Evolutionary conservation across 1,140 invertebrate species (phyloP), one percentile per base, ranked within the genome.

Genomic region (Sipha flava): DNA sequence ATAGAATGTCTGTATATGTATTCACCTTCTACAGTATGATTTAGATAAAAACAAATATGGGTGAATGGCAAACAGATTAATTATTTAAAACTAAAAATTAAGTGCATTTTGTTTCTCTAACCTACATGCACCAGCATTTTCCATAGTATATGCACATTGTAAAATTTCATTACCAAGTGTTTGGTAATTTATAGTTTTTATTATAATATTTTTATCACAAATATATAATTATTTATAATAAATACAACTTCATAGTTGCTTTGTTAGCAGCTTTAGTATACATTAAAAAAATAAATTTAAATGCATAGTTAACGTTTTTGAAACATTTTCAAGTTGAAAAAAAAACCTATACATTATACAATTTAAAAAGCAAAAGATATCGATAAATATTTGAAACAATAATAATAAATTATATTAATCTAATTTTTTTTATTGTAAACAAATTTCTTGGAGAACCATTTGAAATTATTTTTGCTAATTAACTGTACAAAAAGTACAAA

Each of bases 241-340:
- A n/a, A n/a, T n/a, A n/a, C n/a, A n/a, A n/a, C n/a, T n/a, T n/a
- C n/a, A n/a, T n/a, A n/a, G n/a, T n/a, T n/a, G n/a, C n/a, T n/a
- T n/a, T n/a, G n/a, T n/a, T 62, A 62, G 57, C 57, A 62, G 26
- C 57, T n/a, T n/a, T n/a, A n/a, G n/a, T n/a, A n/a, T n/a, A n/a
- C 57, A 3, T 62, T 62, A 62, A 26, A 62, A 62, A 62, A 62
- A 62, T 62, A 62, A 62, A 62, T 62, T 62, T 62, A 62, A 62
- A 62, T 31, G 57, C 26, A 62, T n/a, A 18, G 14, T 16, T 59
- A 6, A 7, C 16, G 5, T 34, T 62, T 62, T 10, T 3, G n/a
- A 47, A 6, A 7, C 16, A 6, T 34, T 62, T 62, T 10, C 6
- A 47, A 47, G 14, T 6, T 1, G 45, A 16, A 47, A 47, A 47